Conservation (phyloP, 1,140 invertebrate genomes). For the Rhopalosiphum padi region DNA sequence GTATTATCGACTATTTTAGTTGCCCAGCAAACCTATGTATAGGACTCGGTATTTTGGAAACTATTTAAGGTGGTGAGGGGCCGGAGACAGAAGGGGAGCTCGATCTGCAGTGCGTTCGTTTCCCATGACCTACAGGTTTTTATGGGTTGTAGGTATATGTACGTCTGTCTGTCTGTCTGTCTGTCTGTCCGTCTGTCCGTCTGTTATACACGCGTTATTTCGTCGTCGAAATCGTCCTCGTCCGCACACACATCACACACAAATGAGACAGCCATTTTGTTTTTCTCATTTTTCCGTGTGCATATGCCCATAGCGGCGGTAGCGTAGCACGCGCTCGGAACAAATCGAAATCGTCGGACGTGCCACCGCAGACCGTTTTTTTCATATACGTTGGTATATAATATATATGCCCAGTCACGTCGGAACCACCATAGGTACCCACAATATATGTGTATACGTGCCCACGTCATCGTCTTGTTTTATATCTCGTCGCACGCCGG, state of each 20-base stretch:
- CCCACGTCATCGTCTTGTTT: slow-evolving; percentile 27
- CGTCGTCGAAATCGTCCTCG: neutral
- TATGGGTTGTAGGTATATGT: neutral
- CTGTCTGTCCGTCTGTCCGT: neutral
- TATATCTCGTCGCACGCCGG: neutral
- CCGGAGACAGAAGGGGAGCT: neutral
- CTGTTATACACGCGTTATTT: neutral
- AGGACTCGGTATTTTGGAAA: neutral
- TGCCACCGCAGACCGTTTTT: slow-evolving; percentile 47
- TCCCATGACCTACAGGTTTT: neutral
- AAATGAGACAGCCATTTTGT: slow-evolving; percentile 43
- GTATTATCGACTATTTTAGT: too few relatives aligned
- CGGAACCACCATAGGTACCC: neutral
- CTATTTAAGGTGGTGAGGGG: neutral
- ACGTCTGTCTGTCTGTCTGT: neutral
- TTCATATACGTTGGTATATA: neutral
- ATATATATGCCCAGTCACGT: slow-evolving; percentile 29
- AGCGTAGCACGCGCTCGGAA: slow-evolving; percentile 55
- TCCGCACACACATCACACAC: neutral
- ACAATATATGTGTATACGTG: slow-evolving; percentile 37
- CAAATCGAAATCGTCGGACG: slow-evolving; percentile 56
- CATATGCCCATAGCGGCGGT: neutral
- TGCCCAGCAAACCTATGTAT: neutral
- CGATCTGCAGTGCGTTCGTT: neutral
- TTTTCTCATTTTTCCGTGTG: slow-evolving; percentile 9